Conservation (phyloP, 2,888 invertebrate genomes). For the Euspilapteryx auroguttella region DNA sequence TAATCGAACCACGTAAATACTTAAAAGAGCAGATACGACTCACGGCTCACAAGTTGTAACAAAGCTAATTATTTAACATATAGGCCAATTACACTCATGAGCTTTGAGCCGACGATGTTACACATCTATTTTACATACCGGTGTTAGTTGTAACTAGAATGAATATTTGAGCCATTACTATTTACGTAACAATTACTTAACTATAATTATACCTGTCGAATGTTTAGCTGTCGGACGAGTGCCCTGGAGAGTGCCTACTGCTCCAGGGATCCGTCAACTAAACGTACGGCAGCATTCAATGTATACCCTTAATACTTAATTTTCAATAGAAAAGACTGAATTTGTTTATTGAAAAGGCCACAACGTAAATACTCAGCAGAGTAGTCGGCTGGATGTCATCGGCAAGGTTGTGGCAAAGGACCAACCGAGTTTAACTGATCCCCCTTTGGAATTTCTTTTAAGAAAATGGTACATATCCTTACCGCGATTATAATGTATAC, state of each 20-base stretch:
- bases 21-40: too few species aligned
- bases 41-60: slow-evolving; percentile 11
- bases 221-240: background rate
- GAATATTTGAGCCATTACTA: slow-evolving; percentile 10
- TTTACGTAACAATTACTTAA: background rate
- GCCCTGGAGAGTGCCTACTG: background rate
- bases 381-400: slow-evolving; percentile 36
- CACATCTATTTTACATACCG: slow-evolving; percentile 57
- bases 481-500: slow-evolving; percentile 38
- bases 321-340: slow-evolving; percentile 55
- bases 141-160: slow-evolving; percentile 42
- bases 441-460: slow-evolving; percentile 22
- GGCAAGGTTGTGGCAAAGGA: slow-evolving; percentile 41
- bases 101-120: too few species aligned
- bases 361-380: slow-evolving; percentile 47
- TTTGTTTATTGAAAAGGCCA: slow-evolving; percentile 28
- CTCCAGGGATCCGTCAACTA: background rate
- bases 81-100: too few species aligned
- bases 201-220: background rate
- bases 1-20: too few species aligned
- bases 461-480: slow-evolving; percentile 56
- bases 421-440: slow-evolving; percentile 21
- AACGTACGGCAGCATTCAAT: background rate
- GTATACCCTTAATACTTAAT: slow-evolving; percentile 21
- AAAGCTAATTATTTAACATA: slow-evolving; percentile 9